Base-by-base conservation (phyloP, 2,888 invertebrate genomes). In the Pollenia angustigena region DNA sequence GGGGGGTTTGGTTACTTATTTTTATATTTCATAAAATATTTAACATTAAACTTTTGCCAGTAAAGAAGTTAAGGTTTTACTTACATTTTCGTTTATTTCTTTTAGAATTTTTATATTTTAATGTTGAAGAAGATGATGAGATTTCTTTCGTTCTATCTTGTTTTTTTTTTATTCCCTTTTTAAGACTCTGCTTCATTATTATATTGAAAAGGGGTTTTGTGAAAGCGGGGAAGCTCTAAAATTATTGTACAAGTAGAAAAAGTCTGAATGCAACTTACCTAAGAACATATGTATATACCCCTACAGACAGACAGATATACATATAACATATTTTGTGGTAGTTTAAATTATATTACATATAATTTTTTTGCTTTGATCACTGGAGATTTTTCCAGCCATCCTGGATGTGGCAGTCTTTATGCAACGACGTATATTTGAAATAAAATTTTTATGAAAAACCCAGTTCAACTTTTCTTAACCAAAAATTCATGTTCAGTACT, bases 1-100 rank as follows among this genome's bases (percentile, higher is more conserved):
- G 18, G 48, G 60, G 14, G 60, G n/a, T 1, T 62, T 68, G 11
- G 11, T 48, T 66, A 44, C 42, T 60, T 72, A 23, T 78, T 82
- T 62, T 74, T 80, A 71, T 86, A 76, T 86, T 72, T 83, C 66
- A 81, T 87, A 81, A 84, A 84, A 84, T 84, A 87, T 86, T 86
- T 69, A 86, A 82, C 79, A 82, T 87, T 78, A 87, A 84, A 87
- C 54, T 84, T 81, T 78, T 78, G 71, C 62, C 81, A 52, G 56
- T 48, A 12, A 66, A 62, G n/a, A 75, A 62, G 14, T 11, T 42
- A 56, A 40, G 56, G 46, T 46, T 81, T 72, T 50, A 56, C 54
- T 66, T 75, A 18, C 48, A 48, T 46, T 46, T 62, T 83, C 69
- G n/a, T 72, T 71, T 71, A 60, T 75, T 50, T 52, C 14, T 14